A percentile compares a stretch with the other conserved stretches of the same genome.
Conservation (phyloP, 1,140 invertebrate genomes). For the Agrypnia vestita region DNA sequence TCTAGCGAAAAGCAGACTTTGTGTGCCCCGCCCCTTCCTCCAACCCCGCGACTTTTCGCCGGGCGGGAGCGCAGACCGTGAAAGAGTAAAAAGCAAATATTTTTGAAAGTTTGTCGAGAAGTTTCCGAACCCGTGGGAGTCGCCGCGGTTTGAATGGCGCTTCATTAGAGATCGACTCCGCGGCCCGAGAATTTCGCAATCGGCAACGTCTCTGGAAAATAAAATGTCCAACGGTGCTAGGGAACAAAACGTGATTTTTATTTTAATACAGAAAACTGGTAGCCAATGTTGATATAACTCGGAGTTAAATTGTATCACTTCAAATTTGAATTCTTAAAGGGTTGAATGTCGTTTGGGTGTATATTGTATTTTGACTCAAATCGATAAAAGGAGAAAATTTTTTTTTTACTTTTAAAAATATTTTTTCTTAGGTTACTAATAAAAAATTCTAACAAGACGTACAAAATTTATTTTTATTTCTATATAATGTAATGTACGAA, state of each 20-base stretch:
- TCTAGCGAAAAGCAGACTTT: not conserved
- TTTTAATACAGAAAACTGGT: slow-evolving; percentile 14
- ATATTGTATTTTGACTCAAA: too few species aligned
- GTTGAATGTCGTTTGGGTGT: too few species aligned
- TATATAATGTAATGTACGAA: too few species aligned
- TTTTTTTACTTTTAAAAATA: too few species aligned
- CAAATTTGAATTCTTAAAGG: too few species aligned
- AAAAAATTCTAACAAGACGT: too few species aligned
- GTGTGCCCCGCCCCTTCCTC: not conserved
- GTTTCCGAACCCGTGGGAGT: slow-evolving; percentile 19
- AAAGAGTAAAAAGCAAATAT: slow-evolving; percentile 4
- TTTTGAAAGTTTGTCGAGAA: slow-evolving; percentile 16
- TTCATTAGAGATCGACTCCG: slow-evolving; percentile 57
- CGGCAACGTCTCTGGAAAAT: slow-evolving; percentile 5
- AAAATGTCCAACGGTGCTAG: slow-evolving; percentile 18
- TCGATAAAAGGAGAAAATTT: too few species aligned
- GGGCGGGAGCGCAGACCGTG: not conserved
- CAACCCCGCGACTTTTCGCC: not conserved
- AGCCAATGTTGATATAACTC: not conserved
- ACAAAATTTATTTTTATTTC: too few species aligned
- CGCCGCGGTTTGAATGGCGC: slow-evolving; percentile 50
- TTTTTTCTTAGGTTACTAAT: too few species aligned
- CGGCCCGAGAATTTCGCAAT: slow-evolving; percentile 14
- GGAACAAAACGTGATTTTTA: slow-evolving; percentile 20
- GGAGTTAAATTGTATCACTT: not conserved